Evolutionary conservation across 2,888 invertebrate species (phyloP).

Genomic region (Orthosia gracilis): DNA sequence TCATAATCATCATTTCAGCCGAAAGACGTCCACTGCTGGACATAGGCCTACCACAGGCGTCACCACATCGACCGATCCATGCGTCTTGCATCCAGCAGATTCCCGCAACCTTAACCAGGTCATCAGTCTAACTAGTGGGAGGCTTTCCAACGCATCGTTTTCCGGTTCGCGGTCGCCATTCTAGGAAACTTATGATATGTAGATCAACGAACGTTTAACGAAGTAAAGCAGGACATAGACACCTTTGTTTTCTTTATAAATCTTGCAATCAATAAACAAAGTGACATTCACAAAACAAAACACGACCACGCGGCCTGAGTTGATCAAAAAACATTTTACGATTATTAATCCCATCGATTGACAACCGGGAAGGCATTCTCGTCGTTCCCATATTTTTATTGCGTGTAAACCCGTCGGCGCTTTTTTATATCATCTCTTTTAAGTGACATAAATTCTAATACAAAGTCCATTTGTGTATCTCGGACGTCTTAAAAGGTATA

Average conservation of each 20-base stretch:
- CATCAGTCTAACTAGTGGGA: no score
- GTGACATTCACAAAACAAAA: slow-evolving; percentile 64
- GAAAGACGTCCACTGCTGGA: no score
- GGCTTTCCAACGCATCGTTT: no score
- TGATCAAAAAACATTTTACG: slow-evolving; percentile 90
- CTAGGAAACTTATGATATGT: neutral
- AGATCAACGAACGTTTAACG: neutral
- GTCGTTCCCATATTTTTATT: slow-evolving; percentile 90
- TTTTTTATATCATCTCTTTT: slow-evolving; percentile 90
- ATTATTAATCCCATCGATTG: slow-evolving; percentile 90
- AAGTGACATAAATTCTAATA: slow-evolving; percentile 92
- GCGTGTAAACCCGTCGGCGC: slow-evolving; percentile 90
- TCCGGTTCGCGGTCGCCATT: no score
- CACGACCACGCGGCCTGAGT: slow-evolving; percentile 75
- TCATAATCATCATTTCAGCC: no score
- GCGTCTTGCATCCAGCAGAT: no score
- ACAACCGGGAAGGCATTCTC: slow-evolving; percentile 89
- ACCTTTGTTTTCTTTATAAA: slow-evolving; percentile 22
- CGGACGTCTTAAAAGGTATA: slow-evolving; percentile 90
- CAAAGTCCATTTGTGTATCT: slow-evolving; percentile 91
- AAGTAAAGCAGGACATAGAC: slow-evolving; percentile 24
- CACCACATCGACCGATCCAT: no score
- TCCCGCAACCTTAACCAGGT: no score
- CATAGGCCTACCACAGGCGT: no score
- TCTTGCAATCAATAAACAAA: slow-evolving; percentile 57